Conservation (phyloP, 2,113 vertebrate genomes). For the Melanocharis versteri region DNA sequence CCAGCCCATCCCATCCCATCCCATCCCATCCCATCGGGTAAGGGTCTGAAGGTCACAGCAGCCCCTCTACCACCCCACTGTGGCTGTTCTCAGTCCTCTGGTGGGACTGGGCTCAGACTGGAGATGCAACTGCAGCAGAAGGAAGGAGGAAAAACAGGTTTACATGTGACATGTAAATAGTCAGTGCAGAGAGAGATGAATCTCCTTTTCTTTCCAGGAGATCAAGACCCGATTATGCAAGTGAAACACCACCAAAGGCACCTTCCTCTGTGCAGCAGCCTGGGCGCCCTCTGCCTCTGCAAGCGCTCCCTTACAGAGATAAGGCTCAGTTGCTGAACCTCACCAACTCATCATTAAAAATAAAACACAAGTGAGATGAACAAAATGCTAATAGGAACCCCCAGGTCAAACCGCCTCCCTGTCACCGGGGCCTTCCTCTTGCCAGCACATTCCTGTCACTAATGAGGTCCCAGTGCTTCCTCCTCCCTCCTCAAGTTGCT, state of each 20-base stretch:
- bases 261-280: neutral
- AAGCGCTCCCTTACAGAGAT: neutral
- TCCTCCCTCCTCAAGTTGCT: constrained; percentile 57
- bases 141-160: neutral
- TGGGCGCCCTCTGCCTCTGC: neutral
- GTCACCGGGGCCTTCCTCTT: neutral
- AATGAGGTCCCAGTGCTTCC: constrained; percentile 35
- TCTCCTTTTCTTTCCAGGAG: neutral
- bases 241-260: neutral
- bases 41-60: neutral
- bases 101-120: neutral
- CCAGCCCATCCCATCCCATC: neutral
- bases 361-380: neutral
- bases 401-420: constrained; percentile 16
- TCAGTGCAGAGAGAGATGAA: neutral
- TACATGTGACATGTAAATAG: neutral
- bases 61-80: neutral
- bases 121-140: neutral
- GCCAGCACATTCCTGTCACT: constrained; percentile 47
- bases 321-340: neutral
- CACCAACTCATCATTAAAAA: neutral
- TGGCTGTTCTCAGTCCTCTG: neutral
- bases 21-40: neutral
- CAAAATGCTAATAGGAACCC: constrained; percentile 26
- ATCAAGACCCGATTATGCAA: neutral